A percentile compares a stretch with the other conserved stretches of the same genome.
These are phyloP conservation scores for Amorpha juglandis DNA, from an alignment of 2,888 invertebrate genomes.

Conservation along the genomic window DNA sequence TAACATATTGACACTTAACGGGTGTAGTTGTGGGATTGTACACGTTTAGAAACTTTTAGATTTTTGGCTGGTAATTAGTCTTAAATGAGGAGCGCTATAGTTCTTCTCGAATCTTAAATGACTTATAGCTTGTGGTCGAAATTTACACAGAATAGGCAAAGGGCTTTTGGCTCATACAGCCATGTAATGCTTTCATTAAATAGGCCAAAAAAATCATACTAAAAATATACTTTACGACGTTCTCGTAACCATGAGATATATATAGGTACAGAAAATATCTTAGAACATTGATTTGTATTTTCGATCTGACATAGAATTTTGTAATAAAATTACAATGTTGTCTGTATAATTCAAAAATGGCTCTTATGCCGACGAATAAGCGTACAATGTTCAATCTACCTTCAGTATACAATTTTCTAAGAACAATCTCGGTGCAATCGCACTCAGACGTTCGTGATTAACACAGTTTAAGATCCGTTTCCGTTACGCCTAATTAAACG, in stretches of 20 bases:
- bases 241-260: not conserved
- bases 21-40: not conserved
- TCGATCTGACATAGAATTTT: not conserved
- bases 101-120: not conserved
- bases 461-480: constrained; percentile 38
- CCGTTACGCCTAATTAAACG: constrained; percentile 46
- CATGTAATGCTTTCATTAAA: too few relatives aligned
- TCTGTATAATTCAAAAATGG: not conserved
- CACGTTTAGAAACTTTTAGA: too few relatives aligned
- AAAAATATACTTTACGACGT: too few relatives aligned
- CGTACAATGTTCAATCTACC: not conserved
- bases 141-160: too few relatives aligned
- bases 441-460: constrained; percentile 10
- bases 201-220: too few relatives aligned
- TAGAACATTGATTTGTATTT: not conserved
- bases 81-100: not conserved
- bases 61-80: not conserved
- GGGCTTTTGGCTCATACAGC: too few relatives aligned
- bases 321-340: not conserved
- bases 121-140: not conserved
- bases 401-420: not conserved
- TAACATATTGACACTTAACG: not conserved
- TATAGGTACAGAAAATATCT: not conserved
- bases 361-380: not conserved
- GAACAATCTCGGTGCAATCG: constrained; percentile 9